A percentile compares a stretch with the other conserved stretches of the same genome.
phyloP scores from a whole-genome alignment of 2,888 invertebrate species.

The Rotaria socialis region DNA sequence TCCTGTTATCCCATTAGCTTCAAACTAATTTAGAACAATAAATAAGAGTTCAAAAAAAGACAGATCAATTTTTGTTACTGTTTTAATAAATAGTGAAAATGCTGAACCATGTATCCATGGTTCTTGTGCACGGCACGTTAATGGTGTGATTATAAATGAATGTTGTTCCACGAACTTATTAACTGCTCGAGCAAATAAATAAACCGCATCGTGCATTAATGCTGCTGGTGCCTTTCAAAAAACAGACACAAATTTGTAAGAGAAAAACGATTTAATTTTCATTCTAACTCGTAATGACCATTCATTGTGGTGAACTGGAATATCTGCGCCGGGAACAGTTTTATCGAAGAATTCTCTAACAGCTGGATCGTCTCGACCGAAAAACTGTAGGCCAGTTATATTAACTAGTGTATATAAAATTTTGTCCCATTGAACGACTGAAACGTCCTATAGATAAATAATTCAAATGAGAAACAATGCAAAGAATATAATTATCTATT shows the following conservation, averaged over 20 bases:
- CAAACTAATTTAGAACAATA: neutral
- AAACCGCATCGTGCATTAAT: constrained; percentile 90
- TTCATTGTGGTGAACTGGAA: neutral
- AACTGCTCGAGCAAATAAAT: constrained; percentile 83
- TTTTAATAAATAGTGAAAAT: neutral
- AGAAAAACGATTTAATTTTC: neutral
- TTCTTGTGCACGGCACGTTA: neutral
- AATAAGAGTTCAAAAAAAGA: neutral
- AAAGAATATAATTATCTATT: neutral
- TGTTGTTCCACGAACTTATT: constrained; percentile 69
- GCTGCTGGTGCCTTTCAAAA: constrained; percentile 79
- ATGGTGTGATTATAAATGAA: neutral
- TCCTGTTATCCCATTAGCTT: constrained; percentile 17
- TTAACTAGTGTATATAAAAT: constrained; percentile 34
- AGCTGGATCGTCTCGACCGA: constrained; percentile 2
- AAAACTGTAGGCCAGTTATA: constrained; percentile 37
- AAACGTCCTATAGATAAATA: neutral
- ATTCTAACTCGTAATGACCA: neutral
- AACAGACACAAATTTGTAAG: no score
- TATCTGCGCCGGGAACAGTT: neutral
- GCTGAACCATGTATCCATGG: neutral
- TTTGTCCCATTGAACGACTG: neutral
- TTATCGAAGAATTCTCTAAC: neutral
- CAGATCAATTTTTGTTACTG: neutral
- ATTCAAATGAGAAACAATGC: neutral